Percentiles rank a stretch among this genome's conserved stretches.
Evolutionary conservation across 2,888 invertebrate genomes (phyloP).

Genomic region (Cloeon dipterum): DNA sequence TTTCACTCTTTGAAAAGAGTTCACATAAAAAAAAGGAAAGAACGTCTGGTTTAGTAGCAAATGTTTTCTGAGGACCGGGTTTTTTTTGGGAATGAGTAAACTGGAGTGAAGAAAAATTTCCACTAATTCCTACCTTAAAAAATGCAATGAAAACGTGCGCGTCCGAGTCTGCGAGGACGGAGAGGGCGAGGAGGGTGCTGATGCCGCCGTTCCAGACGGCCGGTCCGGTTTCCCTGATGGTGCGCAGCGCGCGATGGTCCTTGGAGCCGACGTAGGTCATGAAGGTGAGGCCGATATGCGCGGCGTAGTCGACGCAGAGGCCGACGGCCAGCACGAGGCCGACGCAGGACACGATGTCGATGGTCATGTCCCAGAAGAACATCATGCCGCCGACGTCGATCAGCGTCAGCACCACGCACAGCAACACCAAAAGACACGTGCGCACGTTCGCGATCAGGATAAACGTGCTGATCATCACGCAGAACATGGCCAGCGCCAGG

Average conservation of each 20-base stretch:
- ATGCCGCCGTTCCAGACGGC: slow-evolving; percentile 58
- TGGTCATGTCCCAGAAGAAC: slow-evolving; percentile 60
- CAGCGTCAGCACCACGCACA: slow-evolving; percentile 49
- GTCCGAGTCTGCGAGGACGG: slow-evolving; percentile 41
- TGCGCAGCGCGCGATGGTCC: slow-evolving; percentile 27
- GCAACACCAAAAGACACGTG: slow-evolving; percentile 55
- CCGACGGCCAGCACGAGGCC: slow-evolving; percentile 60
- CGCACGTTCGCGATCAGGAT: slow-evolving; percentile 51
- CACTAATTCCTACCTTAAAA: slow-evolving; percentile 27
- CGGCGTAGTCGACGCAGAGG: slow-evolving; percentile 63
- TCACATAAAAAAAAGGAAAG: slow-evolving; percentile 24
- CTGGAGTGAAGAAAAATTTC: slow-evolving; percentile 4
- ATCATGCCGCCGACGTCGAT: slow-evolving; percentile 51
- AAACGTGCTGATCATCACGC: slow-evolving; percentile 58
- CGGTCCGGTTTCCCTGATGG: slow-evolving; percentile 47
- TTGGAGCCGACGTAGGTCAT: slow-evolving; percentile 29
- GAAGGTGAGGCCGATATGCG: slow-evolving; percentile 61
- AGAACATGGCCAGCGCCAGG: slow-evolving; percentile 44
- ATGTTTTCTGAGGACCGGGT: not conserved
- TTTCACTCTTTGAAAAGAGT: no score
- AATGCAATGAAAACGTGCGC: slow-evolving; percentile 58
- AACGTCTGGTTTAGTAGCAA: not conserved
- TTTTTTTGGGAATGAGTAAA: not conserved
- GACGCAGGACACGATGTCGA: slow-evolving; percentile 61
- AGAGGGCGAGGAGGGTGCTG: slow-evolving; percentile 48